phyloP scores from a whole-genome alignment of 1,140 invertebrate species.

The Apolygus lucorum region DNA sequence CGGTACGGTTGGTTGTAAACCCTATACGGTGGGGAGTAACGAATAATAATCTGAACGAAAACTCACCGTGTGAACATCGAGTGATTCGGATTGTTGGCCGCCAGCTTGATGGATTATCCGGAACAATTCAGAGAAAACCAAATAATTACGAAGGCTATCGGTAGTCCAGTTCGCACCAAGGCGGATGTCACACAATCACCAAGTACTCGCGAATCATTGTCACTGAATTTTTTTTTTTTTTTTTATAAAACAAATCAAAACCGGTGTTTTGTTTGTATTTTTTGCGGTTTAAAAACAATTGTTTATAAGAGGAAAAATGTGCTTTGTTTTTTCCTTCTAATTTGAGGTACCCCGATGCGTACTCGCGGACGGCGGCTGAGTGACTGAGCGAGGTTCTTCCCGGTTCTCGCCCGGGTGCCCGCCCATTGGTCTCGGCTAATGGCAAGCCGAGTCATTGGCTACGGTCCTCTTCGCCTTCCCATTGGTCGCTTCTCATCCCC shows the following conservation, averaged over 20 bases:
- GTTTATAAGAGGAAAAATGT: background rate
- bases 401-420: background rate
- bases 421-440: slow-evolving; percentile 5
- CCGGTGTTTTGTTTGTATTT: background rate
- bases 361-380: slow-evolving; percentile 1
- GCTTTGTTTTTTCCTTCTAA: too few relatives aligned
- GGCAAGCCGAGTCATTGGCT: slow-evolving; percentile 3
- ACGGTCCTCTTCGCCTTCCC: background rate
- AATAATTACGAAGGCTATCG: background rate
- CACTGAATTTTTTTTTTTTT: background rate
- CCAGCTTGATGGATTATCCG: slow-evolving; percentile 18
- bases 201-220: background rate
- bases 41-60: too few relatives aligned
- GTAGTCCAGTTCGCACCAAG: background rate
- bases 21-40: too few relatives aligned
- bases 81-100: slow-evolving; percentile 23
- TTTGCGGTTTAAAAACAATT: background rate
- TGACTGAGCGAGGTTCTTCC: background rate
- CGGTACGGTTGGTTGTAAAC: too few relatives aligned
- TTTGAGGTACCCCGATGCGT: background rate
- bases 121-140: background rate
- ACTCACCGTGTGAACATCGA: slow-evolving; percentile 27
- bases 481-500: background rate
- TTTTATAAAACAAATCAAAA: background rate
- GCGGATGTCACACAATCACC: background rate